phyloP scores from a whole-genome alignment of 2,797 vertebrate species.

The Gambelia wislizenii region DNA sequence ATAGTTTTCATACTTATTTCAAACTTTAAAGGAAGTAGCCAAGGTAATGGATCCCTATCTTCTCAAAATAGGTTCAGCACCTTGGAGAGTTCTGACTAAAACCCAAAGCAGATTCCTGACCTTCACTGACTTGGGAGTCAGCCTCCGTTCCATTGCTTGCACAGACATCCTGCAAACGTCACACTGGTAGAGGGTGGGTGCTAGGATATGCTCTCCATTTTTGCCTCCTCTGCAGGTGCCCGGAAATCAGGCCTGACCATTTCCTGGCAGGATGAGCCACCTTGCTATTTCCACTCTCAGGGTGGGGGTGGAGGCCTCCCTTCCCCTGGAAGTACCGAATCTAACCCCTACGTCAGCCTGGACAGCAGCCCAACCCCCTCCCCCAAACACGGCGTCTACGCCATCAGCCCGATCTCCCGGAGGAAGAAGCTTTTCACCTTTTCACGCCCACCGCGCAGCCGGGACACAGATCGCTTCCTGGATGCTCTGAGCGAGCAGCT shows the following conservation, averaged over 20 bases:
- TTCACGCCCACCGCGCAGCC: conserved; percentile 89
- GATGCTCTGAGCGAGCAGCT: conserved; percentile 94
- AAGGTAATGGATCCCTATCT: no score
- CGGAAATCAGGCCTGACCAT: conserved; percentile 83
- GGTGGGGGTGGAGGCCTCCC: conserved; percentile 81
- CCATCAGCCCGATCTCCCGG: conserved; percentile 83
- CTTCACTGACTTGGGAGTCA: no score
- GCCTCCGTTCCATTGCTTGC: not conserved
- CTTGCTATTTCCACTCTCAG: conserved; percentile 86
- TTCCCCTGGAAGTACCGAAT: conserved; percentile 92
- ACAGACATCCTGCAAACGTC: not conserved
- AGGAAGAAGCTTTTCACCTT: conserved; percentile 94
- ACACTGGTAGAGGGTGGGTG: no score
- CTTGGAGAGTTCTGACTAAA: no score
- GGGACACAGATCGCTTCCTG: conserved; percentile 95
- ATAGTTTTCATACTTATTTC: no score
- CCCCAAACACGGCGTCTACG: conserved; percentile 74
- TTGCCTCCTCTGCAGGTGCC: conserved; percentile 62
- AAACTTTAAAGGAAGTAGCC: no score
- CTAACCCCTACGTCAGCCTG: conserved; percentile 96
- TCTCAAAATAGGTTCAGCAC: no score
- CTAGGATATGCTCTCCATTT: not conserved
- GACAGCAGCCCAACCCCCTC: conserved; percentile 91
- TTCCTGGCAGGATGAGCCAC: conserved; percentile 88
- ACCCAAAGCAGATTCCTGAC: no score